Conservation (phyloP, 2,797 vertebrate species). For the Alcedo atthis region DNA sequence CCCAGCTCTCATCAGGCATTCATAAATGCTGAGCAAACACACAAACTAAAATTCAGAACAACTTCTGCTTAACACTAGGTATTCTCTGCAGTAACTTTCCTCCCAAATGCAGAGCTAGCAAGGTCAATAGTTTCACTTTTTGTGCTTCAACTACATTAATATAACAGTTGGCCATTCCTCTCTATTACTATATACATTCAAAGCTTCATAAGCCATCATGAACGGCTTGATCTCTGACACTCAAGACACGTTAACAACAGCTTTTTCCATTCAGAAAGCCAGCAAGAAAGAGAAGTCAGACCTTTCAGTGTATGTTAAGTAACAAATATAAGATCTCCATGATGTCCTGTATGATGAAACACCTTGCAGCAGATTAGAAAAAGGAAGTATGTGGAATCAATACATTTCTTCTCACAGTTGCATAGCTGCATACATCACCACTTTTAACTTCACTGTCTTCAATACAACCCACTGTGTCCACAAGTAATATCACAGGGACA, state of each 20-base stretch:
- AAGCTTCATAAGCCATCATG: constrained; percentile 56
- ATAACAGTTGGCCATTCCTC: constrained; percentile 46
- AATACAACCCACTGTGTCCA: constrained; percentile 62
- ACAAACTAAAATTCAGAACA: background rate
- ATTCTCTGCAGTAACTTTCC: constrained; percentile 47
- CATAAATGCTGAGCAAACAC: background rate
- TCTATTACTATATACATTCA: constrained; percentile 52
- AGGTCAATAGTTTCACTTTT: constrained; percentile 59
- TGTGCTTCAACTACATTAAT: constrained; percentile 43
- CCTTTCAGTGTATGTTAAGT: constrained; percentile 67
- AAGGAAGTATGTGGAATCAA: constrained; percentile 58
- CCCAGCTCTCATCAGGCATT: background rate
- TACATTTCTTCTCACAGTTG: constrained; percentile 66
- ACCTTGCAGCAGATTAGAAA: constrained; percentile 66
- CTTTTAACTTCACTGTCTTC: constrained; percentile 66
- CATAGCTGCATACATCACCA: constrained; percentile 70
- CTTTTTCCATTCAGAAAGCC: constrained; percentile 58
- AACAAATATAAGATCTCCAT: constrained; percentile 71
- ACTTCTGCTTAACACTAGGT: background rate
- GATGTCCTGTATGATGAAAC: constrained; percentile 65
- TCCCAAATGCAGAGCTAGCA: constrained; percentile 38
- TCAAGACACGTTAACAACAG: constrained; percentile 66
- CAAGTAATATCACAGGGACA: constrained; percentile 53
- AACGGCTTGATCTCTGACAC: constrained; percentile 69
- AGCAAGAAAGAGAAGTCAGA: constrained; percentile 62